Conservation (phyloP, 2,797 vertebrate genomes). For the Poeciliopsis turneri region DNA sequence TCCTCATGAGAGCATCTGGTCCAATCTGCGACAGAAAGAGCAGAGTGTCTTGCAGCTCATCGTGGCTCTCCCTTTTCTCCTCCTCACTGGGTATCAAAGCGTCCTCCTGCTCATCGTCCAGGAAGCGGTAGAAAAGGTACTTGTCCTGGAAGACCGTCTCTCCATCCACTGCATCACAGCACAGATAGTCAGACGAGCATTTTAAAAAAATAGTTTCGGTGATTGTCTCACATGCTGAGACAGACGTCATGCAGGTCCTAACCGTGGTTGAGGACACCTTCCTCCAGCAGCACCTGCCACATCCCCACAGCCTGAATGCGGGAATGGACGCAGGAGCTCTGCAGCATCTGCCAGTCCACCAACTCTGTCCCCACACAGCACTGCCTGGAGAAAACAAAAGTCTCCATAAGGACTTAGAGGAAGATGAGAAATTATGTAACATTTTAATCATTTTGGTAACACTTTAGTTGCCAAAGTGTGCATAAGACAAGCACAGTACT, state of each 20-base stretch:
- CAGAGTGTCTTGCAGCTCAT: constrained; percentile 94
- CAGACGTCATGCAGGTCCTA: constrained; percentile 62
- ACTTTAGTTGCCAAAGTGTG: too few relatives aligned
- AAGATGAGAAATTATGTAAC: neutral
- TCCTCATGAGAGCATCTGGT: constrained; percentile 97
- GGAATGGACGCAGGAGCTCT: constrained; percentile 92
- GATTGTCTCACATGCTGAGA: neutral
- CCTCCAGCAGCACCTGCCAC: constrained; percentile 98
- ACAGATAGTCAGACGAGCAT: neutral
- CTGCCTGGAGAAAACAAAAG: constrained; percentile 77
- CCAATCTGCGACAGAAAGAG: constrained; percentile 94
- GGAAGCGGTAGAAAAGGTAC: constrained; percentile 97
- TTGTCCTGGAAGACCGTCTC: constrained; percentile 97
- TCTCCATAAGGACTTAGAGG: neutral
- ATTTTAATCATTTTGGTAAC: neutral
- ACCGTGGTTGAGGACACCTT: constrained; percentile 96
- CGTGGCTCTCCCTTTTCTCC: constrained; percentile 91
- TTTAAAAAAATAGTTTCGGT: neutral
- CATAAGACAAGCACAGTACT: too few relatives aligned
- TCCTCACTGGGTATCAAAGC: constrained; percentile 87
- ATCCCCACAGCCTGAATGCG: constrained; percentile 95
- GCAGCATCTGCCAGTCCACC: constrained; percentile 97
- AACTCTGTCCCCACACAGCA: constrained; percentile 97
- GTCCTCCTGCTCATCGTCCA: constrained; percentile 92
- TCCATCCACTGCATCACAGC: constrained; percentile 87